Evolutionary conservation across 2,797 vertebrate species (phyloP).

Genomic region (Erpetoichthys calabaricus): DNA sequence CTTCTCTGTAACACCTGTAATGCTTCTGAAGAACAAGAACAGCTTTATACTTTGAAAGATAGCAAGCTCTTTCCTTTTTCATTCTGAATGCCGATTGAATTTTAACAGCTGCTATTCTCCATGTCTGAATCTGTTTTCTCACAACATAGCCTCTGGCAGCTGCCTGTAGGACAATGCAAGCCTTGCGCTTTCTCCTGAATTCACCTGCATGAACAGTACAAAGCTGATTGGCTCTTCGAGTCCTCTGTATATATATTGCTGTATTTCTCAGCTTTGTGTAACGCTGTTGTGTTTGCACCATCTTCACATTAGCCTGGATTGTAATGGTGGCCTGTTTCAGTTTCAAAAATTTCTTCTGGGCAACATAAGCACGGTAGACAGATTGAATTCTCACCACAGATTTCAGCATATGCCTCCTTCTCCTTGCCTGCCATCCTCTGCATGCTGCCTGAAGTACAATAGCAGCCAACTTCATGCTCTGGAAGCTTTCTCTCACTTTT

Average conservation of each 20-base stretch:
- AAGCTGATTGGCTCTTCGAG: slow-evolving; percentile 21
- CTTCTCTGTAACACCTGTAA: slow-evolving; percentile 24
- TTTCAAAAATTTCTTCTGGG: slow-evolving; percentile 26
- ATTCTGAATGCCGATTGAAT: slow-evolving; percentile 44
- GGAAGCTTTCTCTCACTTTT: slow-evolving; percentile 26
- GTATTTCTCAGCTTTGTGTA: slow-evolving; percentile 28
- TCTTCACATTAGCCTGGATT: slow-evolving; percentile 40
- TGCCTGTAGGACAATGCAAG: slow-evolving; percentile 42
- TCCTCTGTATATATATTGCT: slow-evolving; percentile 18
- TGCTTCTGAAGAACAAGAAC: slow-evolving; percentile 29
- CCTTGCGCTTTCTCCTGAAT: slow-evolving; percentile 18
- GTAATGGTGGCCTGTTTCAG: slow-evolving; percentile 29
- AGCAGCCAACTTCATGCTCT: slow-evolving; percentile 20
- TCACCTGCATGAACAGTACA: slow-evolving; percentile 19
- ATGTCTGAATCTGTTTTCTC: slow-evolving; percentile 27
- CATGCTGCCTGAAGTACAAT: slow-evolving; percentile 40
- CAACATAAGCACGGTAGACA: slow-evolving; percentile 28
- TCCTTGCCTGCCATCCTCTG: slow-evolving; percentile 31
- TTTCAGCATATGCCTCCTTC: slow-evolving; percentile 7
- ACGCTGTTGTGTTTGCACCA: slow-evolving; percentile 20
- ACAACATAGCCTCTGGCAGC: slow-evolving; percentile 30
- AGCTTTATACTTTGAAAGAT: slow-evolving; percentile 22
- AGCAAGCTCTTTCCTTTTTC: slow-evolving; percentile 23
- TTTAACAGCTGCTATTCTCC: slow-evolving; percentile 21
- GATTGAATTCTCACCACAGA: slow-evolving; percentile 41